A percentile compares a stretch with the other conserved stretches of the same genome.
phyloP scores from a whole-genome alignment of 2,888 invertebrate species.

The Eurytoma adleriae region DNA sequence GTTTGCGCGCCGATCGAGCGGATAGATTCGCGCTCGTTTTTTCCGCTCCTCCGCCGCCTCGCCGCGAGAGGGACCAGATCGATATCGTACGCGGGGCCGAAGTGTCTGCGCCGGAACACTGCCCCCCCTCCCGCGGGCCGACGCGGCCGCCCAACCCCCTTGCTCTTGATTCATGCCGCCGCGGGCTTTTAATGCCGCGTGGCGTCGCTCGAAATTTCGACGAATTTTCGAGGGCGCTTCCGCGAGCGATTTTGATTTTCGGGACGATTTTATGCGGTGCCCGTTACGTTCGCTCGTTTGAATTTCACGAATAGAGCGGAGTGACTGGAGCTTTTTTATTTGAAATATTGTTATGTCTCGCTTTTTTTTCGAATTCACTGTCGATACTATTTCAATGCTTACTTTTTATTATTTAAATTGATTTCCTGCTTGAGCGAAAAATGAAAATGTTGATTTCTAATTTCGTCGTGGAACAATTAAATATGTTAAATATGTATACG shows the following conservation, averaged over 20 bases:
- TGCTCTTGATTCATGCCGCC: conserved; percentile 21
- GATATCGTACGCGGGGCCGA: conserved; percentile 10
- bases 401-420: too few relatives aligned
- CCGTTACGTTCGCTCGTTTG: background rate
- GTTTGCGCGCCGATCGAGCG: too few relatives aligned
- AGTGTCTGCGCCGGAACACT: conserved; percentile 21
- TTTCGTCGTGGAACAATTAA: too few relatives aligned
- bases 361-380: too few relatives aligned
- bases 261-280: background rate
- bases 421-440: too few relatives aligned
- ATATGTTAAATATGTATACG: too few relatives aligned
- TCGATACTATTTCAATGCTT: too few relatives aligned
- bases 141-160: conserved; percentile 31
- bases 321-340: background rate
- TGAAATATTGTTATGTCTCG: too few relatives aligned
- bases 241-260: background rate
- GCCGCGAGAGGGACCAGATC: conserved; percentile 4
- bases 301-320: background rate
- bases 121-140: background rate
- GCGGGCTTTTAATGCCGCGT: conserved; percentile 24
- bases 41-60: too few relatives aligned
- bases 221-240: background rate
- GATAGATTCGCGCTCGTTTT: too few relatives aligned
- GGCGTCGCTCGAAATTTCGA: background rate
- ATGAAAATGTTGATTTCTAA: too few relatives aligned